Conservation (phyloP, 2,113 vertebrate genomes). For the Rissa tridactyla region DNA sequence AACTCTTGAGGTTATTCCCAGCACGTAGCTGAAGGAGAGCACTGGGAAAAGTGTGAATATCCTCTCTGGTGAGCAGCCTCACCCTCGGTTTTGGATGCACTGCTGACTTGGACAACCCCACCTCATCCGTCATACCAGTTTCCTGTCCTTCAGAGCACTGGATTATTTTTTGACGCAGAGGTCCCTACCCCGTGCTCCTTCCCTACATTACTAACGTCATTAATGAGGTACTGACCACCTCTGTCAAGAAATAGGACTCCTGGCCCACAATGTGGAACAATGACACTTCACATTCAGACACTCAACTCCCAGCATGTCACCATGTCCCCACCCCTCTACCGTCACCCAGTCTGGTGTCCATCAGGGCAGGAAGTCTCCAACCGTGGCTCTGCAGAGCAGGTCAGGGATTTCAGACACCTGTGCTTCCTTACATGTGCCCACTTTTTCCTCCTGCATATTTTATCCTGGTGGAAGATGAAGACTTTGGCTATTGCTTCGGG, state of each 20-base stretch:
- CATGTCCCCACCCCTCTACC: background rate
- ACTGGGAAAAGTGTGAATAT: constrained; percentile 19
- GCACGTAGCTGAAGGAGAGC: background rate
- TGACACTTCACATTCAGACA: background rate
- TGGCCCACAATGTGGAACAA: background rate
- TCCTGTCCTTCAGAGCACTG: background rate
- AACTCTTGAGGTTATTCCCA: constrained; percentile 38
- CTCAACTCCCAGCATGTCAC: background rate
- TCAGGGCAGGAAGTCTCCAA: background rate
- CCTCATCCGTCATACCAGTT: background rate
- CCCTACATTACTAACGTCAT: background rate
- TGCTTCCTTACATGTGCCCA: background rate
- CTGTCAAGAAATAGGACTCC: background rate
- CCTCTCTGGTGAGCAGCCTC: constrained; percentile 13
- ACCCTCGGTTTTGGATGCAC: background rate
- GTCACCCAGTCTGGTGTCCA: background rate
- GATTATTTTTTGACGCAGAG: background rate
- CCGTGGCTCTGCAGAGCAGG: background rate
- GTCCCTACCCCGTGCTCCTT: background rate
- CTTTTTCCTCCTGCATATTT: background rate
- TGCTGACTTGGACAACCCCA: background rate
- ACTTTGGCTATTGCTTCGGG: background rate
- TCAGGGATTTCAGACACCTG: background rate
- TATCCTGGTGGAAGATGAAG: background rate
- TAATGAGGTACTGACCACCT: background rate